Percentiles rank a stretch among this genome's conserved stretches.
phyloP scores from a whole-genome alignment of 64 coral and sea anemone species.

The Actinia equina region DNA sequence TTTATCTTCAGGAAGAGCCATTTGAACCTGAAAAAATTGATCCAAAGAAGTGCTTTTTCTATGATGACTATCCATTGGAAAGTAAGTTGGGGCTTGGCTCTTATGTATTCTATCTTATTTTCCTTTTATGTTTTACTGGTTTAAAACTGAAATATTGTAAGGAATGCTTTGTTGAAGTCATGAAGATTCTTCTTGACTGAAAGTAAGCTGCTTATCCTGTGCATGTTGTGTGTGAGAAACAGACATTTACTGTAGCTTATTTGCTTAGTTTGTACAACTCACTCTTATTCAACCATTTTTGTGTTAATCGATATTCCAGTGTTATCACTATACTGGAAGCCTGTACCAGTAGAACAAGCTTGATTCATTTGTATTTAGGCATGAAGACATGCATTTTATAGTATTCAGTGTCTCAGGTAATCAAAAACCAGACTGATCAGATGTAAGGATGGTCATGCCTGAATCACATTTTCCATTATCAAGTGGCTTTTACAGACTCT shows the following conservation, averaged over 20 bases:
- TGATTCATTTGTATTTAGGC: background rate
- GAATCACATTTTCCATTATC: background rate
- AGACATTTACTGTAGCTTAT: too few species aligned
- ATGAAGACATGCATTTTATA: background rate
- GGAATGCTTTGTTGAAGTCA: background rate
- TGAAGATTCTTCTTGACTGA: background rate
- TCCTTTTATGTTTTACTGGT: background rate
- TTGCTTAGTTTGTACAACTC: too few species aligned
- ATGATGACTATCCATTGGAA: constrained; percentile 67
- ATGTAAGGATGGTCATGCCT: background rate
- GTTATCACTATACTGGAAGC: background rate
- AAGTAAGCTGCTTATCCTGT: constrained; percentile 4
- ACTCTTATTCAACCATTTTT: too few species aligned
- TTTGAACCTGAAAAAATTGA: constrained; percentile 42
- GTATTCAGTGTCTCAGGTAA: background rate
- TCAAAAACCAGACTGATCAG: background rate
- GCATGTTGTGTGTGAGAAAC: background rate
- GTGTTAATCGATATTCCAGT: background rate
- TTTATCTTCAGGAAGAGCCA: constrained; percentile 42
- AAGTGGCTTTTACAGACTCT: background rate
- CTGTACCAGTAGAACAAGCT: background rate
- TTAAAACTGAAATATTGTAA: background rate
- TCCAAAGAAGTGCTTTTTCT: constrained; percentile 45
- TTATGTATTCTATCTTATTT: background rate
- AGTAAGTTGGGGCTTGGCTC: constrained; percentile 12